Percentiles rank a stretch among this genome's conserved stretches.
These are phyloP conservation scores for Pituophis catenifer DNA, from an alignment of 2,113 vertebrate species.

Conservation along the genomic window DNA sequence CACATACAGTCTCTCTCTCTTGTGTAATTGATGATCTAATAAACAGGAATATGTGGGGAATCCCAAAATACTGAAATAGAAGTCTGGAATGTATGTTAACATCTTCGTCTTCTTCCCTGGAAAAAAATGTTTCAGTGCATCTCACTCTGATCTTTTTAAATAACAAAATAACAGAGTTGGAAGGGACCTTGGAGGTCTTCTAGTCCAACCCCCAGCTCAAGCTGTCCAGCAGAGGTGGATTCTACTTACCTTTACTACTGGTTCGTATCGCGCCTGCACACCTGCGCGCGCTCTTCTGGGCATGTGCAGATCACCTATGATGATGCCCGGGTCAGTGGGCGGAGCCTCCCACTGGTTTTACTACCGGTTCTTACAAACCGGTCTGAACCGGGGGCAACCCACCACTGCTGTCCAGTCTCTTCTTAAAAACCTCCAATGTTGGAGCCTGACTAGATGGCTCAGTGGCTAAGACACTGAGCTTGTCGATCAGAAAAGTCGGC, in stretches of 20 bases:
- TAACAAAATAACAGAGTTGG: neutral
- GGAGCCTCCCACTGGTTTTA: too few species aligned
- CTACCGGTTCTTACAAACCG: too few species aligned
- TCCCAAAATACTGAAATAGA: neutral
- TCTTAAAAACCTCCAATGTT: neutral
- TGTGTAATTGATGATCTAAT: neutral
- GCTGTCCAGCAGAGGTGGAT: neutral
- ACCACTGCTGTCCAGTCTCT: neutral
- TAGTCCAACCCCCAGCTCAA: neutral
- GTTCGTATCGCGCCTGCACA: too few species aligned
- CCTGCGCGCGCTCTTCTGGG: too few species aligned
- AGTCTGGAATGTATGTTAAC: neutral
- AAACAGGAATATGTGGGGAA: neutral
- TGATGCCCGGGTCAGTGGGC: too few species aligned
- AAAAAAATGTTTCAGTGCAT: neutral
- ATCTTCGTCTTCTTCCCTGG: neutral
- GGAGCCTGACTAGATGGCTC: too few species aligned
- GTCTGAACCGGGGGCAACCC: too few species aligned
- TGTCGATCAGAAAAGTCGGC: too few species aligned
- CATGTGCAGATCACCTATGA: too few species aligned
- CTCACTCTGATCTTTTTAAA: neutral
- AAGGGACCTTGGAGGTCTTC: neutral
- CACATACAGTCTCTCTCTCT: neutral
- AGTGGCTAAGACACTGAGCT: too few species aligned
- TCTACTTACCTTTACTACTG: too few species aligned